Percentiles rank a stretch among this genome's conserved stretches.
Evolutionary conservation across 2,888 invertebrate genomes (phyloP).

Genomic region (Cephus runcator): DNA sequence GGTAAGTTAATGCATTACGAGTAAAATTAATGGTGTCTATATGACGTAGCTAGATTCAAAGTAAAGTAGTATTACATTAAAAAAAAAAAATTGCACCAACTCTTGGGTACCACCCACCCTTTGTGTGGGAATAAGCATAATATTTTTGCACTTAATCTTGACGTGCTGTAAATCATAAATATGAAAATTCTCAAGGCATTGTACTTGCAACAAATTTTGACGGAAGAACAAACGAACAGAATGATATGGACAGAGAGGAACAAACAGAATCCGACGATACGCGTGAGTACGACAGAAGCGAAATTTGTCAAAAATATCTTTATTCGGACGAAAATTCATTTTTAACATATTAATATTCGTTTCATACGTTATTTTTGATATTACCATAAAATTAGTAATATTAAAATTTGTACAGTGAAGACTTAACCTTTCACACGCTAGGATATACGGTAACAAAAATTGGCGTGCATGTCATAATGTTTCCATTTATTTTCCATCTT

Average conservation of each 20-base stretch:
- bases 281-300: slow-evolving; percentile 15
- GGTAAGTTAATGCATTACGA: slow-evolving; percentile 58
- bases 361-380: not conserved
- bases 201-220: slow-evolving; percentile 28
- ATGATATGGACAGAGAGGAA: slow-evolving; percentile 26
- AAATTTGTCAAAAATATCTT: slow-evolving; percentile 7
- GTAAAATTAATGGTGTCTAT: not conserved
- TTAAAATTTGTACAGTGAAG: not conserved
- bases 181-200: slow-evolving; percentile 16
- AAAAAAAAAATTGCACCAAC: not conserved
- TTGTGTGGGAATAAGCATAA: not conserved
- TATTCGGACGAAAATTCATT: not conserved
- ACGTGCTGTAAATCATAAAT: not conserved
- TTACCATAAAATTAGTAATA: not conserved
- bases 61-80: not conserved
- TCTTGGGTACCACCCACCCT: not conserved
- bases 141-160: not conserved
- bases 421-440: not conserved
- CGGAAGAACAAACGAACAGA: slow-evolving; percentile 28
- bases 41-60: not conserved
- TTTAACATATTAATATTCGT: not conserved
- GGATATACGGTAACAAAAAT: not conserved
- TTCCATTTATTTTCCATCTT: not conserved
- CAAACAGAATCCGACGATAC: slow-evolving; percentile 25
- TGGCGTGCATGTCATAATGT: not conserved